These are phyloP conservation scores for Caenorhabditis briggsae DNA, from an alignment of 1,140 invertebrate genomes.

Conservation along the genomic window DNA sequence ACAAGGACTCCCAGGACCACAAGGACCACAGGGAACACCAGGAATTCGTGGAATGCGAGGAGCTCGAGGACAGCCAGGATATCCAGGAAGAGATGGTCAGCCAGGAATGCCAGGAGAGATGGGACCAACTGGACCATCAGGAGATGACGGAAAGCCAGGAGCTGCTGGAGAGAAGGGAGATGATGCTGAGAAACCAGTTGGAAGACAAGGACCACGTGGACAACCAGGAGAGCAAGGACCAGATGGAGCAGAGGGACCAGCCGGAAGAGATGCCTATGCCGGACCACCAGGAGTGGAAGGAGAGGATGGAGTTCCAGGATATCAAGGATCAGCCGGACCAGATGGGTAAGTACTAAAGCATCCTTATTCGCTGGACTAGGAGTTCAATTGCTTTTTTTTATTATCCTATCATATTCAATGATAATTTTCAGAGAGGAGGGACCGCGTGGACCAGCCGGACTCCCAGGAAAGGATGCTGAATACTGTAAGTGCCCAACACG, in stretches of 20 bases:
- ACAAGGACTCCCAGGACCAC: conserved; percentile 68
- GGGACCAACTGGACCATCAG: conserved; percentile 65
- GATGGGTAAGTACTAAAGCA: conserved; percentile 58
- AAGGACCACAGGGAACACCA: conserved; percentile 67
- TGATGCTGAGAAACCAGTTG: conserved; percentile 69
- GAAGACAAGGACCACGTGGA: conserved; percentile 64
- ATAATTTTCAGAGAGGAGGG: conserved; percentile 65
- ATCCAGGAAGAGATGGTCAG: conserved; percentile 70
- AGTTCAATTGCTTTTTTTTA: neutral
- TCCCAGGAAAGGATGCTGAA: conserved; percentile 66
- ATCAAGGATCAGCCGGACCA: conserved; percentile 67
- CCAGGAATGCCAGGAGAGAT: conserved; percentile 68
- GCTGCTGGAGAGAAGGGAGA: conserved; percentile 66
- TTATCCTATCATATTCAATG: too few species aligned
- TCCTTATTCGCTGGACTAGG: neutral
- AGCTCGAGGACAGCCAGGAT: conserved; percentile 70
- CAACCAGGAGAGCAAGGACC: conserved; percentile 66
- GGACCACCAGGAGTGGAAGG: conserved; percentile 68
- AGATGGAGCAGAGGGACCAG: conserved; percentile 62
- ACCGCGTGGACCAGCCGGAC: conserved; percentile 63
- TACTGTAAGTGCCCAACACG: conserved; percentile 67
- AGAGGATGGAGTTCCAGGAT: conserved; percentile 64
- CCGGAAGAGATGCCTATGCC: conserved; percentile 64
- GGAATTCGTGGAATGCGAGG: conserved; percentile 73
- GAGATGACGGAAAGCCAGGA: conserved; percentile 65